Evolutionary conservation across 2,888 invertebrate species (phyloP).

Genomic region (Amblyjoppa proteus): DNA sequence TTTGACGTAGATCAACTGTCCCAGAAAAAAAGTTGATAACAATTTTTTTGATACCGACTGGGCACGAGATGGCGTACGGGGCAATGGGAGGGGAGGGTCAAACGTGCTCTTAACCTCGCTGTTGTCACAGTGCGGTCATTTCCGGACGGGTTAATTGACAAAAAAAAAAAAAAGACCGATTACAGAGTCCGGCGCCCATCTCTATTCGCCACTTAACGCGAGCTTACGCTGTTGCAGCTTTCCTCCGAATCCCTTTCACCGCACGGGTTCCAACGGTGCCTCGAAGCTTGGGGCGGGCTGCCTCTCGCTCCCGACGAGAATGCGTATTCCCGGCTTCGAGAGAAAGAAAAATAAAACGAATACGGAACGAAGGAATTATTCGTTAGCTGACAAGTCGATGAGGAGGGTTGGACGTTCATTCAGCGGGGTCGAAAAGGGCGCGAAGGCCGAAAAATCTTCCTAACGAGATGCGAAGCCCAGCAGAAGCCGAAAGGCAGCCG

Average conservation of each 20-base stretch:
- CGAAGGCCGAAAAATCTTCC: slow-evolving; percentile 23
- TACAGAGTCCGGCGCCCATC: no score
- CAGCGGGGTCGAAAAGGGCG: slow-evolving; percentile 20
- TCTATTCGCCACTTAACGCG: background rate
- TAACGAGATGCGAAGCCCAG: slow-evolving; percentile 53
- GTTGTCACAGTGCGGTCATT: no score
- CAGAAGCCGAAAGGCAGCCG: slow-evolving; percentile 22
- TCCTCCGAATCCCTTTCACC: background rate
- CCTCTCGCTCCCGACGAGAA: background rate
- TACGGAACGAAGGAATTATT: slow-evolving; percentile 19
- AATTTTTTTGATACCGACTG: background rate
- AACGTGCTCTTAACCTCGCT: no score
- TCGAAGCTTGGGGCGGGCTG: background rate
- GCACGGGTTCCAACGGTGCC: background rate
- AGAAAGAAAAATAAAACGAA: slow-evolving; percentile 23
- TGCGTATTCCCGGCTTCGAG: slow-evolving; percentile 5
- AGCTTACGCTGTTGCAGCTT: no score
- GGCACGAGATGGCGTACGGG: no score
- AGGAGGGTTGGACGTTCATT: slow-evolving; percentile 53
- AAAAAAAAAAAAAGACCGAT: no score
- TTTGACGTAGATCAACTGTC: no score
- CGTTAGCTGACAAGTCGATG: slow-evolving; percentile 53
- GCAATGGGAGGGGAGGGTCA: no score
- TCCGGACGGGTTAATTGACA: no score
- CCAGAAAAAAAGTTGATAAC: no score